Percentiles rank a stretch among this genome's conserved stretches.
phyloP scores from a whole-genome alignment of 2,888 invertebrate species.

The Dryocosmus kuriphilus region DNA sequence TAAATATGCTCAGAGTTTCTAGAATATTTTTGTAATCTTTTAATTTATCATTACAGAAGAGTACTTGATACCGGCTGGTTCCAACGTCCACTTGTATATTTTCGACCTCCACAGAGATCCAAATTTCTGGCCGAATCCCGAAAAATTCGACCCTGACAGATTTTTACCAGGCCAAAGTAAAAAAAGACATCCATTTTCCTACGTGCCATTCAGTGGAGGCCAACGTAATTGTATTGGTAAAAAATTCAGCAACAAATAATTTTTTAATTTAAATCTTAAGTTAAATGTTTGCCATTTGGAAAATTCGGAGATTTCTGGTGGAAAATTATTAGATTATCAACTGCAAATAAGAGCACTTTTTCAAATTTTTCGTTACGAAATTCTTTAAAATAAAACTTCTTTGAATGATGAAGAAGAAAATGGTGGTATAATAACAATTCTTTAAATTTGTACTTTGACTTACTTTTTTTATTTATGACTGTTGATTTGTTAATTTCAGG shows the following conservation, averaged over 20 bases:
- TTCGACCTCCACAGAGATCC: conserved; percentile 83
- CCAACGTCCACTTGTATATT: conserved; percentile 80
- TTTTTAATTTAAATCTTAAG: too few relatives aligned
- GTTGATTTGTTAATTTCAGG: conserved; percentile 25
- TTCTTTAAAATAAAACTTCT: background rate
- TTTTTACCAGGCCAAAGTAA: conserved; percentile 80
- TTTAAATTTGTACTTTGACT: too few relatives aligned
- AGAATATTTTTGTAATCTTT: background rate
- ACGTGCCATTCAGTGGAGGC: conserved; percentile 77
- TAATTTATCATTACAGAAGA: conserved; percentile 69
- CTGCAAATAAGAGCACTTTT: too few relatives aligned
- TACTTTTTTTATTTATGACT: too few relatives aligned
- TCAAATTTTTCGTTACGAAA: too few relatives aligned
- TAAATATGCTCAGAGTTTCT: background rate
- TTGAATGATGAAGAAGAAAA: background rate
- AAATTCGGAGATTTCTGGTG: too few relatives aligned
- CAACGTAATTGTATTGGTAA: conserved; percentile 82
- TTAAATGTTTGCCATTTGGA: too few relatives aligned
- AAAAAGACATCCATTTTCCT: conserved; percentile 81
- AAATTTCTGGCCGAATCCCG: conserved; percentile 81
- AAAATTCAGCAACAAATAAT: background rate
- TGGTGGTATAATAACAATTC: too few relatives aligned
- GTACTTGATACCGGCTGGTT: conserved; percentile 78
- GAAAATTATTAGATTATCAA: too few relatives aligned
- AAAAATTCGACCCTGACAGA: conserved; percentile 70